Evolutionary conservation across 2,113 vertebrate species (phyloP).

Genomic region (Orcinus orca): DNA sequence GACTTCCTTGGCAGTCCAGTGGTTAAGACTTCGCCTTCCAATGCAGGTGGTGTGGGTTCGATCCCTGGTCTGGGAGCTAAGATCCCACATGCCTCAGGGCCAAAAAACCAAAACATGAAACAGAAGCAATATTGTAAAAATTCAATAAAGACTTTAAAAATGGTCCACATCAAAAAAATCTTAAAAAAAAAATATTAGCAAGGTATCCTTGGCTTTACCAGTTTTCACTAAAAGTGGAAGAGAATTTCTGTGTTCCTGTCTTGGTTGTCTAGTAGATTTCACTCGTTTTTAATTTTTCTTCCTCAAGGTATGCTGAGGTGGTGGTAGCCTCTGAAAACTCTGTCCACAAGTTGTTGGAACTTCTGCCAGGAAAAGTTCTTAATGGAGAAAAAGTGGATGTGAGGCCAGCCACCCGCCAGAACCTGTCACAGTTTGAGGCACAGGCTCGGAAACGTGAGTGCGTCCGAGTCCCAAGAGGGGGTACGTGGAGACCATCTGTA

Average conservation of each 20-base stretch:
- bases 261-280: not conserved
- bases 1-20: too few species aligned
- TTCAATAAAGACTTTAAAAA: too few species aligned
- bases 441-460: conserved; percentile 94
- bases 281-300: not conserved
- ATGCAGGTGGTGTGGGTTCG: too few species aligned
- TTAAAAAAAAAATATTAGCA: not conserved
- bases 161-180: too few species aligned
- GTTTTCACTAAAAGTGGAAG: not conserved
- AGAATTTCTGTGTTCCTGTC: not conserved
- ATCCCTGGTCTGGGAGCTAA: too few species aligned
- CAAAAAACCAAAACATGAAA: too few species aligned
- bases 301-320: conserved; percentile 90
- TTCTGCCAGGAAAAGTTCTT: conserved; percentile 89
- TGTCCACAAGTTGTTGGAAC: conserved; percentile 90
- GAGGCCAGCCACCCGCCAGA: conserved; percentile 91
- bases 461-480: conserved; percentile 80
- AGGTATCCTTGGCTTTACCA: not conserved
- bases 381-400: conserved; percentile 93
- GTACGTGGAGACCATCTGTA: conserved; percentile 80
- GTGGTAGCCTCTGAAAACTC: conserved; percentile 92
- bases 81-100: too few species aligned
- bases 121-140: too few species aligned
- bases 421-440: conserved; percentile 91
- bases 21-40: too few species aligned